Evolutionary conservation across 1,140 invertebrate species (phyloP).

Genomic region (Lordiphosa clarofinis): DNA sequence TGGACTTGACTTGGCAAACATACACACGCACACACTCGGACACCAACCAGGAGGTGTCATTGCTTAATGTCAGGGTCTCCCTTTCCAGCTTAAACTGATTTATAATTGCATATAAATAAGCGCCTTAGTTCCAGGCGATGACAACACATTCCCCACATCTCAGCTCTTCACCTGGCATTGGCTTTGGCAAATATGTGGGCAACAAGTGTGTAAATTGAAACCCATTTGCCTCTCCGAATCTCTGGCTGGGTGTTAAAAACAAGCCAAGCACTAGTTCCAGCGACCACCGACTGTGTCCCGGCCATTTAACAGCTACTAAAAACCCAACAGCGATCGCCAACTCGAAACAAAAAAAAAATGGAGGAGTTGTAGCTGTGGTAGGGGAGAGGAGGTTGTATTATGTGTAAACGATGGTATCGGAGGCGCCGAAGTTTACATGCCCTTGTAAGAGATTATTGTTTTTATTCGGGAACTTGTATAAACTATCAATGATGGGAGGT

Average conservation of each 20-base stretch:
- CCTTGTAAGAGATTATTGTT: slow-evolving; percentile 29
- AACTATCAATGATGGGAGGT: slow-evolving; percentile 49
- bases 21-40: slow-evolving; percentile 29
- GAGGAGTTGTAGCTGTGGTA: too few species aligned
- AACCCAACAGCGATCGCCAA: slow-evolving; percentile 48
- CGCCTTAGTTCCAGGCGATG: slow-evolving; percentile 65
- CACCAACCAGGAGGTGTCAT: slow-evolving; percentile 62
- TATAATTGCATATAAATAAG: slow-evolving; percentile 75
- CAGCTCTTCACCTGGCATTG: slow-evolving; percentile 12
- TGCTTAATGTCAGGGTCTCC: slow-evolving; percentile 70
- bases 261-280: slow-evolving; percentile 52
- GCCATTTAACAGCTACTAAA: slow-evolving; percentile 75
- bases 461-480: slow-evolving; percentile 20
- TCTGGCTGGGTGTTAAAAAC: slow-evolving; percentile 63
- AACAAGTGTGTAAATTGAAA: slow-evolving; percentile 72
- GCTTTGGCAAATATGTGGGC: slow-evolving; percentile 24
- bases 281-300: slow-evolving; percentile 63
- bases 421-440: slow-evolving; percentile 57
- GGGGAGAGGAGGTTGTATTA: too few species aligned
- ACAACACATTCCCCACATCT: slow-evolving; percentile 34
- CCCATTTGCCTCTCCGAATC: slow-evolving; percentile 45
- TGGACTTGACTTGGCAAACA: slow-evolving; percentile 70
- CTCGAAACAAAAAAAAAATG: slow-evolving; percentile 21
- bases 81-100: slow-evolving; percentile 64
- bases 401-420: too few species aligned